phyloP scores from a whole-genome alignment of 2,797 vertebrate species.

The Lycodopsis pacificus region DNA sequence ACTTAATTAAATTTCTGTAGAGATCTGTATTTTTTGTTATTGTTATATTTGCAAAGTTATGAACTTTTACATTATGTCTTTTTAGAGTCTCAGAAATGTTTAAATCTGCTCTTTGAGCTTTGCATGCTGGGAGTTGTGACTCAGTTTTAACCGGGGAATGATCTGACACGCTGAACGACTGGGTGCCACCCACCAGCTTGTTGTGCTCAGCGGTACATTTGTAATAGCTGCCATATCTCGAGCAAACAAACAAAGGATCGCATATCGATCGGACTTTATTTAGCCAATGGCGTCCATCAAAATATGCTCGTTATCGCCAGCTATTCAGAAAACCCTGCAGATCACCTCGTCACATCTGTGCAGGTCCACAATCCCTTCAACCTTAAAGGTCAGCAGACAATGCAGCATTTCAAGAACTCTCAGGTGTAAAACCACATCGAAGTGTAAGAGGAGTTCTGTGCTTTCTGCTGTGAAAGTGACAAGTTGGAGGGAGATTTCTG shows the following conservation, averaged over 20 bases:
- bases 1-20: too few relatives aligned
- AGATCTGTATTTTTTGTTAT: background rate
- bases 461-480: conserved; percentile 37
- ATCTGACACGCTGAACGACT: background rate
- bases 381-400: background rate
- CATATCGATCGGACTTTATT: conserved; percentile 28
- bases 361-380: background rate
- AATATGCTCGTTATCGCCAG: background rate
- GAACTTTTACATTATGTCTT: background rate
- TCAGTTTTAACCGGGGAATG: conserved; percentile 1
- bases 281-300: background rate
- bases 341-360: background rate
- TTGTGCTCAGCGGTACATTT: conserved; percentile 3
- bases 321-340: background rate
- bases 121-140: conserved; percentile 5
- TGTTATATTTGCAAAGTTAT: background rate
- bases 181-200: conserved; percentile 11
- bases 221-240: conserved; percentile 14
- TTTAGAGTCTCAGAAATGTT: background rate
- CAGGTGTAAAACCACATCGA: conserved; percentile 30
- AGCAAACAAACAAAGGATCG: conserved; percentile 29
- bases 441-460: background rate
- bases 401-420: background rate
- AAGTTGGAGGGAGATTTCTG: conserved; percentile 12
- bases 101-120: background rate